Conservation (phyloP, 2,888 invertebrate species). For the Apamea sordens region DNA sequence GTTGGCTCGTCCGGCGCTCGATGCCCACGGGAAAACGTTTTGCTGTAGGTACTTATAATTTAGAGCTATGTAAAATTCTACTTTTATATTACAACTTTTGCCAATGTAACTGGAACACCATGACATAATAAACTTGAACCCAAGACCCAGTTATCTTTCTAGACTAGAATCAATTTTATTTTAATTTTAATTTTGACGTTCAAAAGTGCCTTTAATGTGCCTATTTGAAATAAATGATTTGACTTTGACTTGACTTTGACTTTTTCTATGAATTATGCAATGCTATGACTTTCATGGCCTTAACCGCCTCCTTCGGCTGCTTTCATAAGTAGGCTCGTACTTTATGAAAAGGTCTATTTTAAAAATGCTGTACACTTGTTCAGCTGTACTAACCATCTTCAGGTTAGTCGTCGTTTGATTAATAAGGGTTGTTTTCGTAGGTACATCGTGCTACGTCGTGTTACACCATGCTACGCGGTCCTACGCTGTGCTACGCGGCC, state of each 20-base stretch:
- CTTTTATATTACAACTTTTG: neutral
- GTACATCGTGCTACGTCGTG: neutral
- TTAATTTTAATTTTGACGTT: too few relatives aligned
- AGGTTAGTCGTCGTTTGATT: neutral
- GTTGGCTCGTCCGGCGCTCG: neutral
- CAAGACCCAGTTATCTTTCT: neutral
- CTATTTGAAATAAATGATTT: too few relatives aligned
- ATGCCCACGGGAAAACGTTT: neutral
- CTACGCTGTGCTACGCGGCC: neutral
- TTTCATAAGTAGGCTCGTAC: neutral
- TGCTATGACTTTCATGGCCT: constrained; percentile 6
- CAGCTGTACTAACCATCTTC: neutral
- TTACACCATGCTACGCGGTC: neutral
- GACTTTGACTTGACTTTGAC: too few relatives aligned
- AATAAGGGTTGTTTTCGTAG: neutral
- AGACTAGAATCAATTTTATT: too few relatives aligned
- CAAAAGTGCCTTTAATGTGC: too few relatives aligned
- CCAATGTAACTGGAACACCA: neutral
- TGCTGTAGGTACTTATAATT: neutral
- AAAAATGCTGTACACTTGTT: neutral
- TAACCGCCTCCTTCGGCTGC: neutral
- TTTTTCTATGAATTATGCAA: constrained; percentile 23
- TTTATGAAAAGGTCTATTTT: neutral
- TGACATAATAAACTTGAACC: constrained; percentile 25
- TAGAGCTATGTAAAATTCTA: too few relatives aligned